Evolutionary conservation across 1,140 invertebrate species (phyloP), one percentile per base, ranked within the genome.

Genomic region (Dendroctonus ponderosae): DNA sequence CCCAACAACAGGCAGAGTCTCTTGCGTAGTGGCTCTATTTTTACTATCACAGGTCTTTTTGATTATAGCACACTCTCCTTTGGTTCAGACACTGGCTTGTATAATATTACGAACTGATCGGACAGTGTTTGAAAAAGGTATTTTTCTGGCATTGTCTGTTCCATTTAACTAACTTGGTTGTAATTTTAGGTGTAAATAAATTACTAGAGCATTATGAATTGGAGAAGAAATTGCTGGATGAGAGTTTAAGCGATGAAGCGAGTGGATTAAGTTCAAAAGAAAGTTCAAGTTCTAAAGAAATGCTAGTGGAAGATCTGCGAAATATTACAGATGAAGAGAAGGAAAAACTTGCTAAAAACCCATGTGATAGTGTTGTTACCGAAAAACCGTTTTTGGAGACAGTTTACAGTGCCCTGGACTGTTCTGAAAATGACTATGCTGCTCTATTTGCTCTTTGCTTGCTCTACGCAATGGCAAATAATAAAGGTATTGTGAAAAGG

Each of bases 271-370:
- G 54, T 43, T 65, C 66, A 11, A 70, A 50, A 70, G 68, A 57
- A 15, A 69, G 54, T 43, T 65, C 66, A 11, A 70, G 72, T 69
- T 76, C 74, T 6, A 72, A 71, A 59, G 75, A 76, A 48, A 69
- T 72, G 66, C 59, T 76, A 50, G 37, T 72, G 7, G 75, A 76
- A 50, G 75, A 76, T 52, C 67, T 69, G 6, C 73, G 66, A 37
- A 97, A 96, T 81, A 93, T 95, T 15, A 96, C 94, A 0, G 94
- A 97, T 75, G 94, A 97, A 79, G 93, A 97, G 73, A 96, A 97
- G 76, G 87, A 92, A 70, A 84, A 87, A 70, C 77, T 90, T 11
- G 82, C 85, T n/a, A 79, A 78, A 63, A 83, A 71, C 68, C 82
- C 77, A 75, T 73, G 68, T 8, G 78, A 79, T 54, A 79, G 81